Conservation (phyloP, 2,113 vertebrate genomes). For the Brachionichthys hirsutus region DNA sequence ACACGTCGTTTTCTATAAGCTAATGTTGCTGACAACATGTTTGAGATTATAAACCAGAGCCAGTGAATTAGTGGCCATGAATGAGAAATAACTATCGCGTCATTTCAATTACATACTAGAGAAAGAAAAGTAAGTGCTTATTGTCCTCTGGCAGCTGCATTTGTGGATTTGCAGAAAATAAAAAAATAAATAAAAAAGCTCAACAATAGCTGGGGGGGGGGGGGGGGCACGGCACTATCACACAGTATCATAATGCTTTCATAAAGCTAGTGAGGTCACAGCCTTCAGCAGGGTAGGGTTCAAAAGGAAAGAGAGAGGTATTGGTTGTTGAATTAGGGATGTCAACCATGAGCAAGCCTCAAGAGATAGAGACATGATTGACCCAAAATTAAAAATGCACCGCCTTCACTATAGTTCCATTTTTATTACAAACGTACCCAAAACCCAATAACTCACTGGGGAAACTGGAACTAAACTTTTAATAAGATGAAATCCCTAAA, state of each 20-base stretch:
- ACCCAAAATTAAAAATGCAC: not conserved
- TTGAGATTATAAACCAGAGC: constrained; percentile 8
- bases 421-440: not conserved
- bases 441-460: not conserved
- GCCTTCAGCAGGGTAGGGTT: not conserved
- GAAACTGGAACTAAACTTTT: constrained; percentile 9
- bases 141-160: constrained; percentile 26
- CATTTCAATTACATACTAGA: constrained; percentile 30
- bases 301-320: not conserved
- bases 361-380: not conserved
- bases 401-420: not conserved
- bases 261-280: constrained; percentile 31
- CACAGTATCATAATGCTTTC: constrained; percentile 18
- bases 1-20: not conserved
- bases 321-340: constrained; percentile 2
- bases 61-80: constrained; percentile 23
- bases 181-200: constrained; percentile 3
- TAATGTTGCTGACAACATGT: constrained; percentile 3
- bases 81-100: constrained; percentile 12
- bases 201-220: too few relatives aligned
- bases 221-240: constrained; percentile 5
- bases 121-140: constrained; percentile 34
- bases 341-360: not conserved
- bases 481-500: constrained; percentile 12
- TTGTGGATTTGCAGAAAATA: constrained; percentile 15